These are phyloP conservation scores for Prolemur simus DNA, from an alignment of 2,113 vertebrate genomes.

Conservation along the genomic window DNA sequence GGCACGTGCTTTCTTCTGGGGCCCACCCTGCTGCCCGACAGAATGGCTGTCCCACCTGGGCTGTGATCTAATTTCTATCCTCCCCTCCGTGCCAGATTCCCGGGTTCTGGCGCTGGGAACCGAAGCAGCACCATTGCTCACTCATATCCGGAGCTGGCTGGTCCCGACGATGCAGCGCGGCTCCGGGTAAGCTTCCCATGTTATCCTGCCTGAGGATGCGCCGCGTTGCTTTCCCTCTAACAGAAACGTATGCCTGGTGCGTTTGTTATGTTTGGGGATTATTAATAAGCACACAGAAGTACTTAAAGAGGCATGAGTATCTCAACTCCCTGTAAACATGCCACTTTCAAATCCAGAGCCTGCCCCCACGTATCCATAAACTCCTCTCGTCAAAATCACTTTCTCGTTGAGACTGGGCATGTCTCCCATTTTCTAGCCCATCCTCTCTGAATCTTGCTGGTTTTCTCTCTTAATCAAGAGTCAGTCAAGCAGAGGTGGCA, in stretches of 20 bases:
- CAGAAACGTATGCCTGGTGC: slow-evolving; percentile 59
- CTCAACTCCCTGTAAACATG: slow-evolving; percentile 43
- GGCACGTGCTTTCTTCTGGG: not conserved
- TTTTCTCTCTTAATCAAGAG: slow-evolving; percentile 28
- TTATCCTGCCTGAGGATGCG: not conserved
- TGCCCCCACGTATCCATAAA: slow-evolving; percentile 42
- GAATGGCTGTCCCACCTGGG: slow-evolving; percentile 56
- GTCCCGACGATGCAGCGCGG: not conserved
- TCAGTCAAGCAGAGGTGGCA: not conserved
- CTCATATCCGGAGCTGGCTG: not conserved
- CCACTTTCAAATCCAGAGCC: slow-evolving; percentile 62
- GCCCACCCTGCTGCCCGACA: slow-evolving; percentile 7
- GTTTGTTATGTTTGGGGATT: slow-evolving; percentile 50
- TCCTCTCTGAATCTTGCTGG: not conserved
- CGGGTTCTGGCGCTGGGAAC: not conserved
- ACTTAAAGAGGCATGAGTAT: slow-evolving; percentile 56
- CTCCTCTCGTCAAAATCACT: slow-evolving; percentile 20
- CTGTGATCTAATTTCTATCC: slow-evolving; percentile 66
- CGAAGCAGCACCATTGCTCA: not conserved
- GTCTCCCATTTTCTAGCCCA: slow-evolving; percentile 9
- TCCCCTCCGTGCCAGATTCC: slow-evolving; percentile 40
- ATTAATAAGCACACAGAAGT: slow-evolving; percentile 61
- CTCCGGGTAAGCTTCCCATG: slow-evolving; percentile 1
- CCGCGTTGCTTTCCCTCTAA: slow-evolving; percentile 44
- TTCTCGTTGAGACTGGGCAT: not conserved